A percentile compares a stretch with the other conserved stretches of the same genome.
These are phyloP conservation scores for Eulemur coronatus DNA, from an alignment of 2,797 vertebrate genomes.

Conservation along the genomic window DNA sequence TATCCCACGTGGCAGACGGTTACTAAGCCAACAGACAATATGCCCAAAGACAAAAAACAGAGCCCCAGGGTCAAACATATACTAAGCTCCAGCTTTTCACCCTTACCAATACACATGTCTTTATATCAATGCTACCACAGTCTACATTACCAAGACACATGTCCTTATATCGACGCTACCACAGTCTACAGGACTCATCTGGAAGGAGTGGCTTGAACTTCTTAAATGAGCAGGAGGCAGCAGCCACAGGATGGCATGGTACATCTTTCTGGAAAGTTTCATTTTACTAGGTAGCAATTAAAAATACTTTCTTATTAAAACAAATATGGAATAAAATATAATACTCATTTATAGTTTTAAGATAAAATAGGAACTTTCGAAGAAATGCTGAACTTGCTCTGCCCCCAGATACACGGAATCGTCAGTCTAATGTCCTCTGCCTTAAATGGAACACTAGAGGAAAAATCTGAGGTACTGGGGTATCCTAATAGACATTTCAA, in stretches of 20 bases:
- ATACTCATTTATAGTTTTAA: not conserved
- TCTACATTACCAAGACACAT: not conserved
- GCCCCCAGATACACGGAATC: too few species aligned
- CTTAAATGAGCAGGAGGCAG: not conserved
- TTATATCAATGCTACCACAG: accelerated
- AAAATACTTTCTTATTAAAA: constrained; percentile 24
- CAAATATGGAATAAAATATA: not conserved
- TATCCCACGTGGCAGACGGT: not conserved
- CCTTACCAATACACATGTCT: too few species aligned
- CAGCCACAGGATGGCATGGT: not conserved
- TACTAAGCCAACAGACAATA: not conserved
- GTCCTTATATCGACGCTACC: accelerated
- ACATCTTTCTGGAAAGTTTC: not conserved
- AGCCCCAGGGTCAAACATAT: not conserved
- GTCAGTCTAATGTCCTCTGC: not conserved
- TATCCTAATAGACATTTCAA: not conserved
- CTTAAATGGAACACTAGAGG: not conserved
- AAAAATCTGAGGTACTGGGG: not conserved
- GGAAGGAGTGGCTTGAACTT: not conserved
- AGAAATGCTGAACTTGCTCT: not conserved
- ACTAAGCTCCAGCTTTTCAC: not conserved
- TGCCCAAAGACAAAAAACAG: not conserved
- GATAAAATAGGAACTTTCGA: constrained; percentile 5
- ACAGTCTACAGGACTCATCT: not conserved
- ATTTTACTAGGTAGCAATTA: not conserved